These are phyloP conservation scores for Stratiomys singularior DNA, from an alignment of 2,888 invertebrate genomes.

Conservation along the genomic window DNA sequence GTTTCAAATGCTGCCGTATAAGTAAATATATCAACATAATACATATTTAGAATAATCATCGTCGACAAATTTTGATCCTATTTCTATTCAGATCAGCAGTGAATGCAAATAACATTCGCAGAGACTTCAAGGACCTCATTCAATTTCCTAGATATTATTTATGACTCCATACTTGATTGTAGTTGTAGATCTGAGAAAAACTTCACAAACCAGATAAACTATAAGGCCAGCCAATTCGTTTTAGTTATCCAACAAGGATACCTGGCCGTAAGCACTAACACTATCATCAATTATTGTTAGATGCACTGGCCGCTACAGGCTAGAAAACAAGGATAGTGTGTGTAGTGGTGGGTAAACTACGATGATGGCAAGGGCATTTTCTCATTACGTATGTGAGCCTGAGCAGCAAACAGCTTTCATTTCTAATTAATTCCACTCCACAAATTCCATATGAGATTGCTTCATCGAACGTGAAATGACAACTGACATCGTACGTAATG, in stretches of 20 bases:
- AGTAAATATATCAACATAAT: no score
- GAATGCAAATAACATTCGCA: no score
- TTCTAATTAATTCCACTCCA: constrained; percentile 46
- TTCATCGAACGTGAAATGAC: constrained; percentile 46
- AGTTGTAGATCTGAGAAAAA: neutral
- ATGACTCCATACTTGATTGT: neutral
- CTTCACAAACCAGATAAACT: neutral
- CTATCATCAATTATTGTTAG: constrained; percentile 31
- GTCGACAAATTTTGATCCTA: no score
- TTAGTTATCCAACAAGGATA: constrained; percentile 3
- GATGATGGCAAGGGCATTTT: neutral
- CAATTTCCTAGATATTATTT: neutral
- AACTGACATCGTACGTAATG: constrained; percentile 39
- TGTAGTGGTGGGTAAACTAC: neutral
- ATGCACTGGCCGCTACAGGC: neutral
- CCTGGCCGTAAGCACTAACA: neutral
- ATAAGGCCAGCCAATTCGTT: neutral
- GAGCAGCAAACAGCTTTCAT: constrained; percentile 34
- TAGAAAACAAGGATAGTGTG: neutral
- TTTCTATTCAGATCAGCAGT: no score
- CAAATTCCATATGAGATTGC: constrained; percentile 40
- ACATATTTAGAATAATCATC: no score
- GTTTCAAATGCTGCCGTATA: no score
- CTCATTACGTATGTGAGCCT: constrained; percentile 32
- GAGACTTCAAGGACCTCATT: neutral